Conservation (phyloP, 2,113 vertebrate genomes). For the Circaetus gallicus region DNA sequence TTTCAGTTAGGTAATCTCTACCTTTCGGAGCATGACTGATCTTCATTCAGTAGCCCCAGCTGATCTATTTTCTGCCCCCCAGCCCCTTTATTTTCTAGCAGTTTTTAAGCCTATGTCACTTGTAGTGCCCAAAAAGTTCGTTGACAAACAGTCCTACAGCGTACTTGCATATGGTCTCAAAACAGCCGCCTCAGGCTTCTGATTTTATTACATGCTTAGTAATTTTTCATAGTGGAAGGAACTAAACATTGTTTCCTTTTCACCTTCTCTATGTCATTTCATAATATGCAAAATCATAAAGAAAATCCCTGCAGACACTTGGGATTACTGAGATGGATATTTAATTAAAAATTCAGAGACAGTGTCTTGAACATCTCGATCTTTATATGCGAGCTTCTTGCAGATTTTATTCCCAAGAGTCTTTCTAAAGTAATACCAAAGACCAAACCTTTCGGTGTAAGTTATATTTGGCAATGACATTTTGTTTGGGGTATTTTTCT, state of each 20-base stretch:
- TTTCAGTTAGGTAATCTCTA: background rate
- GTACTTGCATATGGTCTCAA: background rate
- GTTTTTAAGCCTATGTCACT: background rate
- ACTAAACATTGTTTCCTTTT: background rate
- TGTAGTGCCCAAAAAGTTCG: background rate
- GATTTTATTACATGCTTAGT: background rate
- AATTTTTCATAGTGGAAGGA: background rate
- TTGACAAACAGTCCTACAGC: background rate
- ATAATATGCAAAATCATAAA: background rate
- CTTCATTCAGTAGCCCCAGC: background rate
- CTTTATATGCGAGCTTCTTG: background rate
- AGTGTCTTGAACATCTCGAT: background rate
- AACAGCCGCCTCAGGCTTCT: background rate
- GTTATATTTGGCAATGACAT: background rate
- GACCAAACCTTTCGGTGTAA: background rate
- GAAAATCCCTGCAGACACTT: background rate
- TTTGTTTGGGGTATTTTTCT: background rate
- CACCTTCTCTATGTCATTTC: background rate
- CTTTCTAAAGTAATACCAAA: background rate
- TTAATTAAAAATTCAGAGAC: background rate
- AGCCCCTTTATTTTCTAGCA: background rate
- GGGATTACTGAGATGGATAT: background rate
- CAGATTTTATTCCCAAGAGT: background rate
- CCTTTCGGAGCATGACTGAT: background rate
- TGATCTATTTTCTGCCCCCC: background rate